These are phyloP conservation scores for Bambusicola thoracicus DNA, from an alignment of 2,113 vertebrate genomes.

Conservation along the genomic window DNA sequence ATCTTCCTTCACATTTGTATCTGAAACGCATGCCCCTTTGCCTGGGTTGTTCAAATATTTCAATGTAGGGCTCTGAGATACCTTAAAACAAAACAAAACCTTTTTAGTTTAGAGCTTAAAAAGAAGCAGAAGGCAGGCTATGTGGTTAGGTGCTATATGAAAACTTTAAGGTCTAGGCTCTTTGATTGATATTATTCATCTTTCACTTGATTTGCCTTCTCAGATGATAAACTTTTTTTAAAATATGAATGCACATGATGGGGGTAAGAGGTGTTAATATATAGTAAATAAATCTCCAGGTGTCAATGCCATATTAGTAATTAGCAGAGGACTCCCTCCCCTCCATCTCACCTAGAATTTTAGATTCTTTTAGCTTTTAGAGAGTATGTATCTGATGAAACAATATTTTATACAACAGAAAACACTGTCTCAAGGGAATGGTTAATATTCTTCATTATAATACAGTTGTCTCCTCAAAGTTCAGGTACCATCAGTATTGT, in stretches of 20 bases:
- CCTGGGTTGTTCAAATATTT: conserved; percentile 95
- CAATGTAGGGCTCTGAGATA: conserved; percentile 85
- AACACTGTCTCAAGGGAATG: neutral
- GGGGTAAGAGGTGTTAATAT: neutral
- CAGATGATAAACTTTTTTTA: neutral
- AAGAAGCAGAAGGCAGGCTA: neutral
- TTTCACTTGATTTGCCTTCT: neutral
- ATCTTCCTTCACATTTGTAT: conserved; percentile 97
- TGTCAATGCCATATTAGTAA: neutral
- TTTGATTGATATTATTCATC: neutral
- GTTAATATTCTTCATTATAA: neutral
- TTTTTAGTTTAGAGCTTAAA: neutral
- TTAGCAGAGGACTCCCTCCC: neutral
- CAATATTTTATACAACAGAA: neutral
- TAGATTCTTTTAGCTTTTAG: neutral
- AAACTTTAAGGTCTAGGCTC: neutral
- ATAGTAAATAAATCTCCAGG: neutral
- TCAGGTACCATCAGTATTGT: neutral
- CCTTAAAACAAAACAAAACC: conserved; percentile 53
- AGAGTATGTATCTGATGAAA: neutral
- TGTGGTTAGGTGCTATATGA: neutral
- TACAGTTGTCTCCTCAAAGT: neutral
- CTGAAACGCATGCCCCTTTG: conserved; percentile 98
- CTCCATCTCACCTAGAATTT: neutral
- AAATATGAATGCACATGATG: fast-evolving